These are phyloP conservation scores for Lipophrys pholis DNA, from an alignment of 2,113 vertebrate species.

Conservation along the genomic window DNA sequence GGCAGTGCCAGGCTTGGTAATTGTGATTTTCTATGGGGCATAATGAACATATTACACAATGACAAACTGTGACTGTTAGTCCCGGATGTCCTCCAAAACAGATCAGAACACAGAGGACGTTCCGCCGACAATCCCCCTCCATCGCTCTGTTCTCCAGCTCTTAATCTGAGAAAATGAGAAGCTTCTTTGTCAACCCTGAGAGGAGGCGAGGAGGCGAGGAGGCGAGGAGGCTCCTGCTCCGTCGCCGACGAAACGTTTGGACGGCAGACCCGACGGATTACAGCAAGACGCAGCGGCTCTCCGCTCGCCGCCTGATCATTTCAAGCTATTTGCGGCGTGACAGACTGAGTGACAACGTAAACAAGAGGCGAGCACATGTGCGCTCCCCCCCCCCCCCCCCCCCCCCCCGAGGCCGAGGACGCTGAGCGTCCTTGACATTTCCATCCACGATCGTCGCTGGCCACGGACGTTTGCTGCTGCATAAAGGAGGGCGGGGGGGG, in stretches of 20 bases:
- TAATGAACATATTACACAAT: slow-evolving; percentile 65
- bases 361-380: slow-evolving; percentile 60
- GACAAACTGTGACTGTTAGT: slow-evolving; percentile 50
- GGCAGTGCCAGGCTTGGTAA: slow-evolving; percentile 12
- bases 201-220: no score
- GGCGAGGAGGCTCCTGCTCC: neutral
- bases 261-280: slow-evolving; percentile 15
- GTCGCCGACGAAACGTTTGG: slow-evolving; percentile 32
- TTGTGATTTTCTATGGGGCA: slow-evolving; percentile 41
- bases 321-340: slow-evolving; percentile 50
- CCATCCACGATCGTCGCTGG: slow-evolving; percentile 55
- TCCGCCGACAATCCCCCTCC: slow-evolving; percentile 29
- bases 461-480: slow-evolving; percentile 38
- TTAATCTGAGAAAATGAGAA: slow-evolving; percentile 12
- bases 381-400: slow-evolving; percentile 19
- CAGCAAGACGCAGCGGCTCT: slow-evolving; percentile 10
- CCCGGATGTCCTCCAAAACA: slow-evolving; percentile 47
- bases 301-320: slow-evolving; percentile 30
- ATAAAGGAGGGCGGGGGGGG: slow-evolving; percentile 8
- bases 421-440: slow-evolving; percentile 69
- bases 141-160: neutral
- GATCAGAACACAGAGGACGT: slow-evolving; percentile 30
- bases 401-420: slow-evolving; percentile 45
- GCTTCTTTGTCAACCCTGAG: neutral
- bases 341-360: slow-evolving; percentile 57